phyloP scores from a whole-genome alignment of 2,113 vertebrate genomes.

The Pseudonaja textilis region DNA sequence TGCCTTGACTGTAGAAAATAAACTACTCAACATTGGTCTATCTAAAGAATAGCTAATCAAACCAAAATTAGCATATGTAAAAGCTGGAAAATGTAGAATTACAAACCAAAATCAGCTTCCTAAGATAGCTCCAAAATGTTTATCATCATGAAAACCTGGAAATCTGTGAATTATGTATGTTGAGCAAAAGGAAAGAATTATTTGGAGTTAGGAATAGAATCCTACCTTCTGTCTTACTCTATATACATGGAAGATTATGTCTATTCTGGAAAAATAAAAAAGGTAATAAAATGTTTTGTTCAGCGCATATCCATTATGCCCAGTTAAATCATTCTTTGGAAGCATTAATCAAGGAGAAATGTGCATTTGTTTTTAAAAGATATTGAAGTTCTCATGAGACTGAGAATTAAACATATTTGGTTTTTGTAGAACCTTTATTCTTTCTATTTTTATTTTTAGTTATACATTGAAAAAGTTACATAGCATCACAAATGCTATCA shows the following conservation, averaged over 20 bases:
- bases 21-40: neutral
- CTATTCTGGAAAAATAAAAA: neutral
- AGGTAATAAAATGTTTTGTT: neutral
- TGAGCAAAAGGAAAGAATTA: neutral
- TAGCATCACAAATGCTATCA: no score
- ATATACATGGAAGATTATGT: neutral
- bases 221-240: neutral
- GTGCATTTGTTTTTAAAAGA: neutral
- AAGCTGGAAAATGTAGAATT: neutral
- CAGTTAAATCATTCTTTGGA: neutral
- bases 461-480: neutral
- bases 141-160: neutral
- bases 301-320: neutral
- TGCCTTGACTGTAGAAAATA: neutral
- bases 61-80: neutral
- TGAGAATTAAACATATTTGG: neutral
- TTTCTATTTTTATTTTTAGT: neutral
- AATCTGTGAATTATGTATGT: neutral
- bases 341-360: neutral
- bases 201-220: neutral
- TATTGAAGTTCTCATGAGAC: neutral
- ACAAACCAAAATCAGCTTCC: neutral
- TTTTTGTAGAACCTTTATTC: neutral
- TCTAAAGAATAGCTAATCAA: neutral
- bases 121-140: neutral